phyloP scores from a whole-genome alignment of 2,888 invertebrate species.

The Aquatica leii region DNA sequence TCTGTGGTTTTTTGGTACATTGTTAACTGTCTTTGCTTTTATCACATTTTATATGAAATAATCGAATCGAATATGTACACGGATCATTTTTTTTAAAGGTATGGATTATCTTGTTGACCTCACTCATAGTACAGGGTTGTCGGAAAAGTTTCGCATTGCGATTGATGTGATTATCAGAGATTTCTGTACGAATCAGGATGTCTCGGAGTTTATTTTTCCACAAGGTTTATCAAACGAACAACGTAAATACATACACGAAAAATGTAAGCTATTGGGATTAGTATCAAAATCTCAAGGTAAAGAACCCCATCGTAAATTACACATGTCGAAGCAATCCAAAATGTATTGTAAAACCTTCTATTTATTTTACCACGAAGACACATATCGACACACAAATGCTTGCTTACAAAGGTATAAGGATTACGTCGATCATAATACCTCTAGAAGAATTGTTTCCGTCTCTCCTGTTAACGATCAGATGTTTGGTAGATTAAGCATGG shows the following conservation, averaged over 20 bases:
- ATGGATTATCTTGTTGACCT: constrained; percentile 10
- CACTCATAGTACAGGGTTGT: not conserved
- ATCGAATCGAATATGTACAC: no score
- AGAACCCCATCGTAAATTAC: constrained; percentile 54
- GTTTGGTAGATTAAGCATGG: constrained; percentile 28
- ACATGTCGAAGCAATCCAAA: not conserved
- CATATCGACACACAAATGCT: constrained; percentile 15
- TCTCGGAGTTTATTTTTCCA: constrained; percentile 63
- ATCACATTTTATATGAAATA: no score
- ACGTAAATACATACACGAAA: constrained; percentile 80
- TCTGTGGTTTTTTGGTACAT: no score
- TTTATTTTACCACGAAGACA: constrained; percentile 8
- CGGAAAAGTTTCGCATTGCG: constrained; percentile 17
- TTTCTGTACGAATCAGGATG: constrained; percentile 8
- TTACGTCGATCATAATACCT: not conserved
- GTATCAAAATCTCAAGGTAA: constrained; percentile 86
- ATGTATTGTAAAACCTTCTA: constrained; percentile 13
- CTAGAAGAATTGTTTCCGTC: constrained; percentile 4
- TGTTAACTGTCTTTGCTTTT: no score
- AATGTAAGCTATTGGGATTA: constrained; percentile 73
- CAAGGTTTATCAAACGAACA: constrained; percentile 79
- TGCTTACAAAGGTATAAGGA: constrained; percentile 7
- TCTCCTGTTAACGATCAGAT: constrained; percentile 15
- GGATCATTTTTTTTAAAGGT: not conserved
- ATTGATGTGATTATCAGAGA: constrained; percentile 14